These are phyloP conservation scores for Drosophila flavopinicola DNA, from an alignment of 2,888 invertebrate species.

Conservation along the genomic window DNA sequence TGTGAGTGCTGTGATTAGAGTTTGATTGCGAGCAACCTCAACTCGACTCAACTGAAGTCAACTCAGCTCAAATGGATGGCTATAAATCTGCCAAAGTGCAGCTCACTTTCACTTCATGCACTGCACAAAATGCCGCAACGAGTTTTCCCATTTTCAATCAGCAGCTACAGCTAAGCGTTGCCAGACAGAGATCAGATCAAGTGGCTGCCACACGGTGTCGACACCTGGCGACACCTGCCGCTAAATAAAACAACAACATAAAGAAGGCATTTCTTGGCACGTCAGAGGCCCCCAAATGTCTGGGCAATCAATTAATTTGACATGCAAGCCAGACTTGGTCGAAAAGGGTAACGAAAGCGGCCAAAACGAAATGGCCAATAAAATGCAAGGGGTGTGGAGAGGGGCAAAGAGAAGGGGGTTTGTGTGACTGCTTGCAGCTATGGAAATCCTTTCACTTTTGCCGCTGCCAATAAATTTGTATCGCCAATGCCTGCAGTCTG, in stretches of 20 bases:
- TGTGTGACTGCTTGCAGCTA: slow-evolving; percentile 22
- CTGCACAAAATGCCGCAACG: slow-evolving; percentile 28
- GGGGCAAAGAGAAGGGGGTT: too few species aligned
- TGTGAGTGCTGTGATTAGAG: slow-evolving; percentile 57
- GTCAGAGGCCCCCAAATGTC: slow-evolving; percentile 44
- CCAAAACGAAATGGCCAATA: slow-evolving; percentile 32
- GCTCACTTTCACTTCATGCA: slow-evolving; percentile 63
- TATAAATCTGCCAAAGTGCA: slow-evolving; percentile 49
- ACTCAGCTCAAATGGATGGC: slow-evolving; percentile 42
- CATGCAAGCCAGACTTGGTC: slow-evolving; percentile 61
- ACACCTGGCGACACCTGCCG: slow-evolving; percentile 69
- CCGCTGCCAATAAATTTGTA: slow-evolving; percentile 60
- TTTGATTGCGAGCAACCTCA: slow-evolving; percentile 39
- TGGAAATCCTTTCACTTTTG: slow-evolving; percentile 72
- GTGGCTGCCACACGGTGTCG: slow-evolving; percentile 29
- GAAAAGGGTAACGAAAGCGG: slow-evolving; percentile 61
- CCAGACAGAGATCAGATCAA: slow-evolving; percentile 54
- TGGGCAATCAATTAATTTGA: slow-evolving; percentile 73
- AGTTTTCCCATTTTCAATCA: slow-evolving; percentile 71
- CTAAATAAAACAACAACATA: too few species aligned
- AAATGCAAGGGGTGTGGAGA: slow-evolving; percentile 15
- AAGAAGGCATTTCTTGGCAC: slow-evolving; percentile 54
- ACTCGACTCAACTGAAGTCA: too few species aligned
- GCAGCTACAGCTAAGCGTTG: slow-evolving; percentile 31
- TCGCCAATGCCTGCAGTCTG: slow-evolving; percentile 28